Evolutionary conservation across 2,888 invertebrate species (phyloP), one percentile per base, ranked within the genome.

Genomic region (Harmothoe impar): DNA sequence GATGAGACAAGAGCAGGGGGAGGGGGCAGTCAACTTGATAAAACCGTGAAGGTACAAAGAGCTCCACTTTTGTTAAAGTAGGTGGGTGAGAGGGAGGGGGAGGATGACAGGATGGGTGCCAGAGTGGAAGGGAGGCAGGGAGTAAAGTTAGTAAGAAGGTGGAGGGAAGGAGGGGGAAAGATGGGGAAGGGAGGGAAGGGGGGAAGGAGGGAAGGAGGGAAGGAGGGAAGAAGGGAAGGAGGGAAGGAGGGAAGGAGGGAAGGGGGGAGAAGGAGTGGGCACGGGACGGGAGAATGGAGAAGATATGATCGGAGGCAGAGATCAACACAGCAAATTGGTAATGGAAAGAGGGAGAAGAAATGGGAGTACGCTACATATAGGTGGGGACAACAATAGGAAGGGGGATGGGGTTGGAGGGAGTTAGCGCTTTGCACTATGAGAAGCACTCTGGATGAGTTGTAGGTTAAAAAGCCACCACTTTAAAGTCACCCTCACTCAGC

Each of bases 401-500:
- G 62, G 20, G 23, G 5, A 25, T 12, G 25, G 62, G 62, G 62
- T 5, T 62, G 62, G 23, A 25, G 62, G 62, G 3, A 25, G 62
- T 62, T 17, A 62, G 62, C 20, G 25, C 62, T 62, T 12, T 25
- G n/a, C 62, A 62, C 25, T 62, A 15, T 23, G 62, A n/a, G 62
- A 25, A 23, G 15, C n/a, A 62, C 31, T 15, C 5, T 77, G 29
- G 25, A 15, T 17, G 77, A n/a, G 77, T 3, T 25, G 62, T 77
- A 17, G 77, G 77, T 77, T 77, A 81, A 81, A 81, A 43, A 81
- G 25, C 25, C 81, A 7, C 77, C 43, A n/a, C 35, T 81, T 81
- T 43, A 81, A 81, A 81, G 43, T 43, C 33, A 3, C 17, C 7
- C 81, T 43, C 81, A 20, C 81, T 43, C 3, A 35, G 35, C 81